A percentile compares a stretch with the other conserved stretches of the same genome.
Conservation (phyloP, 1,140 invertebrate genomes). For the Drosophila asahinai region DNA sequence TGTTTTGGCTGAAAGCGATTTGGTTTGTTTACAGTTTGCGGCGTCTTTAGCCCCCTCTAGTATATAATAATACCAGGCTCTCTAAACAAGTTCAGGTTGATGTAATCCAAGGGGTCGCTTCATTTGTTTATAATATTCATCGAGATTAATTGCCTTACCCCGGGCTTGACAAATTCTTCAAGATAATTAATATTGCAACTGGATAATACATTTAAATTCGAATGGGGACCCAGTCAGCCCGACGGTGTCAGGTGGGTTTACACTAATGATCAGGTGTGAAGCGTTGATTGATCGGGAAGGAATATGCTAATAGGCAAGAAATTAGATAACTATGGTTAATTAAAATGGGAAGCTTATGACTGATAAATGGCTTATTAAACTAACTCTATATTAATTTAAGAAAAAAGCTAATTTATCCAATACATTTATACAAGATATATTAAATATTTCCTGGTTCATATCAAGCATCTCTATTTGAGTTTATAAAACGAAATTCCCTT, state of each 20-base stretch:
- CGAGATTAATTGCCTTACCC: slow-evolving; percentile 29
- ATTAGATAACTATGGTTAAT: slow-evolving; percentile 6
- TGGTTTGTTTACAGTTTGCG: slow-evolving; percentile 18
- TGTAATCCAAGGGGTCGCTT: slow-evolving; percentile 17
- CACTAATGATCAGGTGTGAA: slow-evolving; percentile 21
- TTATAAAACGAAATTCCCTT: slow-evolving; percentile 21
- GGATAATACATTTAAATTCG: slow-evolving; percentile 31
- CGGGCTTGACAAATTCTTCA: slow-evolving; percentile 28
- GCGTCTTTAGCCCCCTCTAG: background rate
- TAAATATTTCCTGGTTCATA: background rate
- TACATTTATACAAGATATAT: background rate
- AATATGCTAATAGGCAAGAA: slow-evolving; percentile 25
- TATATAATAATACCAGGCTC: background rate
- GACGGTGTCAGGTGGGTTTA: slow-evolving; percentile 11
- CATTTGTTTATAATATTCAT: slow-evolving; percentile 11
- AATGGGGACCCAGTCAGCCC: slow-evolving; percentile 14
- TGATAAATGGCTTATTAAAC: background rate
- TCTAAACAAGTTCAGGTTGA: slow-evolving; percentile 20
- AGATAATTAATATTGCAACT: slow-evolving; percentile 35
- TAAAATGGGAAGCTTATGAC: slow-evolving; percentile 6
- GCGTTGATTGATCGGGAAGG: slow-evolving; percentile 30
- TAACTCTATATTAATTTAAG: too few relatives aligned
- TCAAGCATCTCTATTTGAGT: background rate
- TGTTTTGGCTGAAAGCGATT: slow-evolving; percentile 1
- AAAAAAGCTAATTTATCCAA: background rate